phyloP scores from a whole-genome alignment of 2,888 invertebrate genomes.

The Tetanocera ferruginea region DNA sequence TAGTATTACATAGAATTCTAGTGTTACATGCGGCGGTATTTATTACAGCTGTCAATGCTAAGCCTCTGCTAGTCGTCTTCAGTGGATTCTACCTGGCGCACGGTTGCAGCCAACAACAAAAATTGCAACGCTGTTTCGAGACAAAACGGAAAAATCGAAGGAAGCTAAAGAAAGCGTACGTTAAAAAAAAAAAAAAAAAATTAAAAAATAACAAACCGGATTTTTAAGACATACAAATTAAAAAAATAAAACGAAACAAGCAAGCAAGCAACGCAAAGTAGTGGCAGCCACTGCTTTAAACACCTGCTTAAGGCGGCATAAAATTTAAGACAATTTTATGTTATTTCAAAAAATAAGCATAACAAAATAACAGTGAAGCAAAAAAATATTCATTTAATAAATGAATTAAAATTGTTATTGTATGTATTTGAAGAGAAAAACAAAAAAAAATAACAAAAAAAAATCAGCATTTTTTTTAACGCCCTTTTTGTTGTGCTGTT shows the following conservation, averaged over 20 bases:
- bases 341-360: too few species aligned
- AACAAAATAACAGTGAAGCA: not conserved
- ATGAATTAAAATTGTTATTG: not conserved
- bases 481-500: not conserved
- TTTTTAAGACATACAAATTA: slow-evolving; percentile 16
- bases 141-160: slow-evolving; percentile 9
- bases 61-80: slow-evolving; percentile 2
- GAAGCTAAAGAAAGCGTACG: slow-evolving; percentile 28
- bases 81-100: slow-evolving; percentile 25
- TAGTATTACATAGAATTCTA: not conserved
- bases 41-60: slow-evolving; percentile 16
- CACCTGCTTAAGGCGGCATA: too few species aligned
- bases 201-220: slow-evolving; percentile 28
- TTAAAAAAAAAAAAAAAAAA: not conserved
- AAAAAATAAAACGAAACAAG: not conserved
- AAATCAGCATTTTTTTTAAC: not conserved
- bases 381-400: not conserved
- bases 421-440: not conserved
- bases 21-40: not conserved
- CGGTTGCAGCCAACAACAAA: slow-evolving; percentile 11
- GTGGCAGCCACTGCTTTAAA: not conserved
- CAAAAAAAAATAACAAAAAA: not conserved
- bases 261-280: not conserved
- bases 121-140: slow-evolving; percentile 18
- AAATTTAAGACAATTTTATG: too few species aligned